phyloP scores from a whole-genome alignment of 1,140 invertebrate genomes.

The Euglossa dilemma region DNA sequence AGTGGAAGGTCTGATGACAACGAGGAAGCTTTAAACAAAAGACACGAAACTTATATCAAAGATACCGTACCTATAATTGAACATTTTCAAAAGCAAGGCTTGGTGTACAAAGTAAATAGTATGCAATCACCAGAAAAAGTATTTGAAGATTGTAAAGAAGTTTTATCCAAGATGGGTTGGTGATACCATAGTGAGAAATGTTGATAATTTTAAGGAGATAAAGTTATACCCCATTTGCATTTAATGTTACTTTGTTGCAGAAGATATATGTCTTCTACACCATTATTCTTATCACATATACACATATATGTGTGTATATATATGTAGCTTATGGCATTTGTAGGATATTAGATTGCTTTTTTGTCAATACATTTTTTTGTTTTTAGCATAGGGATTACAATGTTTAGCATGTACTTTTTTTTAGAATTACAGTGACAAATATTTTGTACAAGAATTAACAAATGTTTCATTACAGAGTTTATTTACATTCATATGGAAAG shows the following conservation, averaged over 20 bases:
- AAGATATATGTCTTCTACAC: background rate
- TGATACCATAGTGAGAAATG: slow-evolving; percentile 44
- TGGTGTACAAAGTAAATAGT: slow-evolving; percentile 92
- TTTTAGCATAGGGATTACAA: background rate
- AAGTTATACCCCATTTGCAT: background rate
- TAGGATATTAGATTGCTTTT: background rate
- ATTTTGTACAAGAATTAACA: slow-evolving; percentile 5
- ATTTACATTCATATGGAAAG: background rate
- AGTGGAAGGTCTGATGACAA: slow-evolving; percentile 98
- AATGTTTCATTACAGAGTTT: background rate
- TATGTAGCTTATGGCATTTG: background rate
- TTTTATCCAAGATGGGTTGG: slow-evolving; percentile 80
- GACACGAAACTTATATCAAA: slow-evolving; percentile 94
- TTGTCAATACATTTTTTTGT: background rate
- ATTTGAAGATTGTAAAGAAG: slow-evolving; percentile 84
- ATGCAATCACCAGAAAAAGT: slow-evolving; percentile 87
- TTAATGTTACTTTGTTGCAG: background rate
- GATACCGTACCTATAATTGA: slow-evolving; percentile 97
- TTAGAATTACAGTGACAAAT: background rate
- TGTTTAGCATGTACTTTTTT: slow-evolving; percentile 4
- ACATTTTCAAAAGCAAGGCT: slow-evolving; percentile 88
- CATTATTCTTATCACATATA: too few species aligned
- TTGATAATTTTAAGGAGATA: slow-evolving; percentile 1
- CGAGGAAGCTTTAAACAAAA: slow-evolving; percentile 93
- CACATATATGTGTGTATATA: background rate